Percentiles rank a stretch among this genome's conserved stretches.
These are phyloP conservation scores for Nymphalis c-album DNA, from an alignment of 2,888 invertebrate species.

Conservation along the genomic window DNA sequence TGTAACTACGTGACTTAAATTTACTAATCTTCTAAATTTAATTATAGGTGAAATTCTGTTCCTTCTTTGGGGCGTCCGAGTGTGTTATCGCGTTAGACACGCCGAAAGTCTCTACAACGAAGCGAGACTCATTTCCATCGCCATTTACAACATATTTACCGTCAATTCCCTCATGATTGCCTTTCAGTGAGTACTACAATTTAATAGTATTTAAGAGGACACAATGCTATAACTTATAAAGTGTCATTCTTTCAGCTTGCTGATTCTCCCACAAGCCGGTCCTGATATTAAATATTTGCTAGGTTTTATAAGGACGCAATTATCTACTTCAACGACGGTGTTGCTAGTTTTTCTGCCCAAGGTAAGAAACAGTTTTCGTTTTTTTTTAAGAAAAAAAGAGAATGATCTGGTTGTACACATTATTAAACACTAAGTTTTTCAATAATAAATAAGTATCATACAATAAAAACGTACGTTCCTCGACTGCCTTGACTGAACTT, in stretches of 20 bases:
- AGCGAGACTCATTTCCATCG: constrained; percentile 94
- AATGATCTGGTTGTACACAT: too few species aligned
- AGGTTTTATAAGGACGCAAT: constrained; percentile 94
- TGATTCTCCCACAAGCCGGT: constrained; percentile 92
- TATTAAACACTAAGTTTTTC: too few species aligned
- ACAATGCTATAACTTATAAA: not conserved
- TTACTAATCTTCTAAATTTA: not conserved
- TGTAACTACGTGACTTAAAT: not conserved
- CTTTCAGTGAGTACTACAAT: constrained; percentile 89
- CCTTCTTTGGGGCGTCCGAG: constrained; percentile 91
- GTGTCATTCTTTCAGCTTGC: constrained; percentile 82
- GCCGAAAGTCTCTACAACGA: constrained; percentile 97
- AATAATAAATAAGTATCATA: too few species aligned
- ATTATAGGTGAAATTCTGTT: constrained; percentile 88
- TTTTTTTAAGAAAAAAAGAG: too few species aligned
- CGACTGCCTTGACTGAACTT: too few species aligned
- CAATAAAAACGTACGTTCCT: too few species aligned
- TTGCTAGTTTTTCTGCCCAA: constrained; percentile 92
- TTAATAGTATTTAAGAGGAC: not conserved
- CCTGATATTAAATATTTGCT: constrained; percentile 96
- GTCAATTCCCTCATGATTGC: constrained; percentile 96
- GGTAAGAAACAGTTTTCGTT: constrained; percentile 67
- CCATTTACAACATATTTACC: constrained; percentile 96
- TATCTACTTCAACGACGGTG: constrained; percentile 94
- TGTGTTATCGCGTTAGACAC: constrained; percentile 93